These are phyloP conservation scores for Chromis chromis DNA, from an alignment of 2,797 vertebrate species.

Conservation along the genomic window DNA sequence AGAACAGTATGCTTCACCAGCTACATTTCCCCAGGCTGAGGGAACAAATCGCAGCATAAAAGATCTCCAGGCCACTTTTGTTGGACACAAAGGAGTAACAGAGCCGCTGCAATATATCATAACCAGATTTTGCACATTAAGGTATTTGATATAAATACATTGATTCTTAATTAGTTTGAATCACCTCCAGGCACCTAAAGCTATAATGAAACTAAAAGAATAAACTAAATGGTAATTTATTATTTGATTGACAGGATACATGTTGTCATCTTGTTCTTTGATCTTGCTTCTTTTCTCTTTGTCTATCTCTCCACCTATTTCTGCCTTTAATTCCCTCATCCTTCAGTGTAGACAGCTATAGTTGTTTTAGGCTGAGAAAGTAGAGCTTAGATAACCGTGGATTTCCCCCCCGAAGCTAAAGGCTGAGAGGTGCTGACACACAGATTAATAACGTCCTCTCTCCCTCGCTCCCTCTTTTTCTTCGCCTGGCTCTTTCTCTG, in stretches of 20 bases:
- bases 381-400: slow-evolving; percentile 64
- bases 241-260: slow-evolving; percentile 17
- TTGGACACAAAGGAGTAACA: background rate
- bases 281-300: background rate
- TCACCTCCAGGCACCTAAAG: background rate
- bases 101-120: slow-evolving; percentile 8
- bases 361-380: slow-evolving; percentile 57
- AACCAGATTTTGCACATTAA: background rate
- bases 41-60: slow-evolving; percentile 19
- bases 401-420: slow-evolving; percentile 41
- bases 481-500: slow-evolving; percentile 11
- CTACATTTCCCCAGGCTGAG: slow-evolving; percentile 9
- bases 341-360: slow-evolving; percentile 47
- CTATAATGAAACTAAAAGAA: background rate
- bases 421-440: slow-evolving; percentile 66
- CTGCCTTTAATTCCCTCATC: slow-evolving; percentile 31
- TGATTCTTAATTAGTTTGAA: background rate
- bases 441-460: slow-evolving; percentile 66
- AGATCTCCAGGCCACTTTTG: slow-evolving; percentile 9
- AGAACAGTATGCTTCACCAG: background rate
- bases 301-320: background rate
- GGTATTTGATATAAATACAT: background rate
- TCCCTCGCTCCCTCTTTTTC: slow-evolving; percentile 21
- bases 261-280: slow-evolving; percentile 19
- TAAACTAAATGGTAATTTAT: background rate